Percentiles rank a stretch among this genome's conserved stretches.
Evolutionary conservation across 2,888 invertebrate species (phyloP).

Genomic region (Pachydiplax longipennis): DNA sequence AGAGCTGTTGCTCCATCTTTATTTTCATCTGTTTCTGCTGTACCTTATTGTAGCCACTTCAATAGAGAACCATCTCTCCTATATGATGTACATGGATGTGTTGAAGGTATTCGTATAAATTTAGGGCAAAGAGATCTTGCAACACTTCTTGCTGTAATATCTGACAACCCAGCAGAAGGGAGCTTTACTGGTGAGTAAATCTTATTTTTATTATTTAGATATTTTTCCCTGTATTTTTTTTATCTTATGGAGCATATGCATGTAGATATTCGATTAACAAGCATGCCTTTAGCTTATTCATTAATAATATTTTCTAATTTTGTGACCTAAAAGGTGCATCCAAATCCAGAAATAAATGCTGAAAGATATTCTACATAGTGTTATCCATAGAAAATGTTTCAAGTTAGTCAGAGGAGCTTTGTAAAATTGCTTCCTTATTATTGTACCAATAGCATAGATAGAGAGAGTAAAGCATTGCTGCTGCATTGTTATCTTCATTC

Average conservation of each 20-base stretch:
- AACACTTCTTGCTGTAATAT: slow-evolving; percentile 74
- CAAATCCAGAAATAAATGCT: too few species aligned
- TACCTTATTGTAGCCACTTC: not conserved
- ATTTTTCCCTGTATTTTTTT: not conserved
- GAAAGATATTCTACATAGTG: too few species aligned
- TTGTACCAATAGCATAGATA: too few species aligned
- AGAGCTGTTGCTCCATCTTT: slow-evolving; percentile 63
- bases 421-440: too few species aligned
- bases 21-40: not conserved
- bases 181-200: slow-evolving; percentile 51
- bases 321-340: too few species aligned
- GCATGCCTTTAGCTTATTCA: too few species aligned
- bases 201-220: not conserved
- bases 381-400: too few species aligned
- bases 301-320: too few species aligned
- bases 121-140: slow-evolving; percentile 79
- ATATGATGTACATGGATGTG: slow-evolving; percentile 70
- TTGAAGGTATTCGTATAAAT: slow-evolving; percentile 73
- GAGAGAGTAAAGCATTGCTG: too few species aligned
- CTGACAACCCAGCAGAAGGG: slow-evolving; percentile 69
- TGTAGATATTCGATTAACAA: too few species aligned
- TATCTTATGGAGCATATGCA: not conserved
- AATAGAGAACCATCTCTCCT: slow-evolving; percentile 57
- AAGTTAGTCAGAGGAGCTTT: too few species aligned
- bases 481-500: not conserved